Evolutionary conservation across 2,888 invertebrate species (phyloP).

Genomic region (Sinhomidia bicolor): DNA sequence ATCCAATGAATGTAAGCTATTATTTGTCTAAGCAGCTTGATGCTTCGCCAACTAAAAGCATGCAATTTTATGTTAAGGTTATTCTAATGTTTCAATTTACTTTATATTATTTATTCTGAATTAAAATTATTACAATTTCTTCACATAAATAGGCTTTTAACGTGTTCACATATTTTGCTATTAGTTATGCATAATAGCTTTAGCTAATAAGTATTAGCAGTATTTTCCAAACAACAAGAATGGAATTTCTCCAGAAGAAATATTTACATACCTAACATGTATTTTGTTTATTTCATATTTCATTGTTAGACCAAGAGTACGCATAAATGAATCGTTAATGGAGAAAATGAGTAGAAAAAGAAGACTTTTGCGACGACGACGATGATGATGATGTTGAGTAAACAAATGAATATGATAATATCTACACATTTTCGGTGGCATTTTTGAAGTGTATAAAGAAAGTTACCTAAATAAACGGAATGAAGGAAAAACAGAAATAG

Average conservation of each 20-base stretch:
- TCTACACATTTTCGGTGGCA: background rate
- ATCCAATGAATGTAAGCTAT: too few relatives aligned
- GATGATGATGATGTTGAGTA: background rate
- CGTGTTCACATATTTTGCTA: too few relatives aligned
- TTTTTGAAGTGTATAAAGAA: slow-evolving; percentile 31
- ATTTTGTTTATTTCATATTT: slow-evolving; percentile 2
- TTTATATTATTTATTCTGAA: too few relatives aligned
- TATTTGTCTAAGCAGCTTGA: too few relatives aligned
- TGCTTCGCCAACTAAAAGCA: too few relatives aligned
- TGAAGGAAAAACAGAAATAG: background rate
- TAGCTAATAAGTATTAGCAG: too few relatives aligned
- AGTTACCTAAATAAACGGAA: background rate
- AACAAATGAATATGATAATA: background rate
- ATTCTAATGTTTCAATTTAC: too few relatives aligned
- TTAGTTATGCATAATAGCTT: background rate
- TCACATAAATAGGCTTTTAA: too few relatives aligned
- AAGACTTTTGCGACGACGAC: background rate
- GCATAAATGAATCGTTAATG: slow-evolving; percentile 31
- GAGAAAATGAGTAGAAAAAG: background rate
- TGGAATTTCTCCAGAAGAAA: background rate
- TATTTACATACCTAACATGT: too few relatives aligned
- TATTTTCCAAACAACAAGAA: background rate
- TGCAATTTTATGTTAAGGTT: too few relatives aligned
- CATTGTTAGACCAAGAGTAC: slow-evolving; percentile 21
- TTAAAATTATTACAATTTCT: too few relatives aligned